Base-by-base conservation (phyloP, 1,140 invertebrate species). In the Drosophila navojoa region DNA sequence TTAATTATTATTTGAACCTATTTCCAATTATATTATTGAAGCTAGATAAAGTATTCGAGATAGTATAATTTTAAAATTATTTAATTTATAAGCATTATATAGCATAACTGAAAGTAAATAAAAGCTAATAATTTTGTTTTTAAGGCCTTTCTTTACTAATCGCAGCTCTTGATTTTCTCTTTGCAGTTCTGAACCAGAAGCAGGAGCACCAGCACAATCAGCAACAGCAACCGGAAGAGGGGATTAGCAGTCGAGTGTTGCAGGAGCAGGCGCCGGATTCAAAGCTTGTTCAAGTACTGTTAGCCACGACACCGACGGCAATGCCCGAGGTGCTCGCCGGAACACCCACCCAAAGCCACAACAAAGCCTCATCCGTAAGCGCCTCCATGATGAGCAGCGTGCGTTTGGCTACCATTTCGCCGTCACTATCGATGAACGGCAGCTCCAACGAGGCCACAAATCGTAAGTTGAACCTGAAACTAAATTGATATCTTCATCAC, bases 401-500 rank as follows among this genome's bases (percentile, higher is more conserved):
- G 13, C 76, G 90, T 4, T 47, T 91, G 59, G 76, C 79, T 2
- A 85, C 89, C 15, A 91, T 90, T 15, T 91, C 90, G 25, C 90
- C 90, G 9, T 81, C 87, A 15, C 68, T 91, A 25, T 91, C 90
- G 5, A 90, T 91, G 76, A 91, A 91, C 54, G 90, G 90, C 70
- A 91, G 87, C 55, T 91, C 90, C 57, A 92, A 91, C 53, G 90
- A 91, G 47, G 68, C 91, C 54, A 78, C 81, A 49, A 91, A 91
- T 77, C 72, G 85, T 91, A 68, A 89, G 89, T 82, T 11, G 4
- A 29, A 0, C 3, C 29, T 19, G 3, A 11, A 38, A 11, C 4
- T 0, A 9, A 19, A 1, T 16, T 16, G 9, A 53, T 4, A 2
- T 4, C 1, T 54, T 54, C 19, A 6, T 15, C 4, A 50, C 0